Conservation (phyloP, 2,113 vertebrate species). For the Synodontis membranacea region DNA sequence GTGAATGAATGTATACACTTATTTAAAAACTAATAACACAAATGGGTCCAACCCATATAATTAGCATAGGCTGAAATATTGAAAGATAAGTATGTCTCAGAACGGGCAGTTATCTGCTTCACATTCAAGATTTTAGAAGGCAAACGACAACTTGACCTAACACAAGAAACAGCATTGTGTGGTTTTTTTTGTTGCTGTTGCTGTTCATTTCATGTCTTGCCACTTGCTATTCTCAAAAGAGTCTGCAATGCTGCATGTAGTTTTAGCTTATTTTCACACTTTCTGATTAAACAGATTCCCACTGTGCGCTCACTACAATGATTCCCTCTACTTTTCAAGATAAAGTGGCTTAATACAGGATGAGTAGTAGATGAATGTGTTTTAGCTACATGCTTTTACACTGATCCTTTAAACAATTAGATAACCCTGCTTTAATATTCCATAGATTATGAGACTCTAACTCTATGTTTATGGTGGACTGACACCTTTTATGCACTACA, state of each 20-base stretch:
- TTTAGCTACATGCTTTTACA: not conserved
- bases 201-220: not conserved
- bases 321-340: not conserved
- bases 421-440: constrained; percentile 10
- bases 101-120: not conserved
- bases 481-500: not conserved
- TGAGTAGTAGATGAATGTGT: not conserved
- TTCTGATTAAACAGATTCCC: not conserved
- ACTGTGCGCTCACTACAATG: not conserved
- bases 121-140: not conserved
- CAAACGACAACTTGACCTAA: not conserved
- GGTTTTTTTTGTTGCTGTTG: not conserved
- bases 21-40: not conserved
- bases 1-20: not conserved
- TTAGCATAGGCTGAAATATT: not conserved
- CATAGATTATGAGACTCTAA: not conserved
- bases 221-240: not conserved
- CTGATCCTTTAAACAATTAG: not conserved
- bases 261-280: not conserved
- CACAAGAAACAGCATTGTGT: not conserved
- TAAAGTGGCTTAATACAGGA: not conserved
- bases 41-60: not conserved
- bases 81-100: not conserved
- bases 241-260: not conserved
- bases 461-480: not conserved